Evolutionary conservation across 2,888 invertebrate genomes (phyloP).

Genomic region (Eristalinus sepulchralis): DNA sequence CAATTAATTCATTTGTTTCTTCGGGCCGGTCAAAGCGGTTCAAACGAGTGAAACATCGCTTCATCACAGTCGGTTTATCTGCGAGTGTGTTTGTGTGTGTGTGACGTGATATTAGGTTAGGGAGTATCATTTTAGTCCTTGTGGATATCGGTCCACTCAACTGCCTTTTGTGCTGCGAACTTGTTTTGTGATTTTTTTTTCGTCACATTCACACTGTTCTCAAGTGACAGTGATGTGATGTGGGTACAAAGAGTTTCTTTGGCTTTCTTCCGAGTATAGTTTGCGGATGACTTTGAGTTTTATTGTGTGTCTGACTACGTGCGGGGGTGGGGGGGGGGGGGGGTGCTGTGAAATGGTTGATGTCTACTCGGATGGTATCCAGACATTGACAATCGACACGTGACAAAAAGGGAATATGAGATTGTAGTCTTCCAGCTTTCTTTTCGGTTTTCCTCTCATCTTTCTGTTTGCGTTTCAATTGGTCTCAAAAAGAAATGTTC

Average conservation of each 20-base stretch:
- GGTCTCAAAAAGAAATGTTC: slow-evolving; percentile 9
- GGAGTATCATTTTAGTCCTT: slow-evolving; percentile 17
- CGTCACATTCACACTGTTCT: slow-evolving; percentile 39
- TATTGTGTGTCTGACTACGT: slow-evolving; percentile 8
- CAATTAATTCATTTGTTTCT: slow-evolving; percentile 73
- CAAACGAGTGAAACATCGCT: background rate
- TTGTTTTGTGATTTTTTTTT: slow-evolving; percentile 34
- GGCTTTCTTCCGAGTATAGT: slow-evolving; percentile 4
- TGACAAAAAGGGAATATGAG: background rate
- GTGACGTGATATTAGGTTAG: slow-evolving; percentile 7
- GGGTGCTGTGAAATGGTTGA: background rate
- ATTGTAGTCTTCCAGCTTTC: background rate
- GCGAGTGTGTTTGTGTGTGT: background rate
- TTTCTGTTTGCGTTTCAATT: slow-evolving; percentile 5
- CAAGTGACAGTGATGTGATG: slow-evolving; percentile 57
- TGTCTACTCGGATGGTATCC: slow-evolving; percentile 2
- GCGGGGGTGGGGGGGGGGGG: background rate
- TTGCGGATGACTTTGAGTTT: slow-evolving; percentile 18
- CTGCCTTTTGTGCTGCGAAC: slow-evolving; percentile 48
- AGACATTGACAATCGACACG: slow-evolving; percentile 9
- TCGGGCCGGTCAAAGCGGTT: background rate
- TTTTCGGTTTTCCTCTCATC: background rate
- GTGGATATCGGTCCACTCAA: slow-evolving; percentile 34
- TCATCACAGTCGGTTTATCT: background rate
- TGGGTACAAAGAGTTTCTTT: slow-evolving; percentile 47